These are phyloP conservation scores for Himalopsyche anomala DNA, from an alignment of 2,888 invertebrate species.

Conservation along the genomic window DNA sequence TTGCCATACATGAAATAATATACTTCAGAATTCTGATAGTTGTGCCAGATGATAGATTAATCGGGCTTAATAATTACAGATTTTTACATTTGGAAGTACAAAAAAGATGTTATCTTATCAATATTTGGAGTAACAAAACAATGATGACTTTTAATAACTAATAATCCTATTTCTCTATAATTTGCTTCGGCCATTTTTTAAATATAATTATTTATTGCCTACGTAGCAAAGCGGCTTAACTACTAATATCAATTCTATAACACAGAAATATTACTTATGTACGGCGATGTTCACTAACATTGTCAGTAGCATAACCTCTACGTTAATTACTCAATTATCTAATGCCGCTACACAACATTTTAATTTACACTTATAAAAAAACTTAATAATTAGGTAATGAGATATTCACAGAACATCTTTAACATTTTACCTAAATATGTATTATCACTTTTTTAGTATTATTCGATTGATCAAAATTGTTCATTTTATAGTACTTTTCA, in stretches of 20 bases:
- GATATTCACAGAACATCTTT: slow-evolving; percentile 34
- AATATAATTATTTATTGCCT: background rate
- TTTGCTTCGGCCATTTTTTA: too few species aligned
- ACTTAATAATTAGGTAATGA: slow-evolving; percentile 22
- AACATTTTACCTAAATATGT: slow-evolving; percentile 26
- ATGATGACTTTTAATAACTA: too few species aligned
- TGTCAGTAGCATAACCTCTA: background rate
- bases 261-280: slow-evolving; percentile 4
- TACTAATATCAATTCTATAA: background rate
- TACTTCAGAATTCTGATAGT: too few species aligned
- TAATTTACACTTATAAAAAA: slow-evolving; percentile 15
- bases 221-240: background rate
- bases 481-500: slow-evolving; percentile 16
- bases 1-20: too few species aligned
- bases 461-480: slow-evolving; percentile 23
- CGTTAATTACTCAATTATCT: background rate
- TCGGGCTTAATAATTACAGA: too few species aligned
- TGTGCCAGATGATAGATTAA: too few species aligned
- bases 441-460: slow-evolving; percentile 35
- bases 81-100: too few species aligned
- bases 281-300: background rate
- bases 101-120: too few species aligned
- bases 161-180: too few species aligned
- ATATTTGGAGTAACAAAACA: too few species aligned
- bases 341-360: too few species aligned